Percentiles rank a stretch among this genome's conserved stretches.
These are phyloP conservation scores for Chymomyza costata DNA, from an alignment of 1,140 invertebrate genomes.

Conservation along the genomic window DNA sequence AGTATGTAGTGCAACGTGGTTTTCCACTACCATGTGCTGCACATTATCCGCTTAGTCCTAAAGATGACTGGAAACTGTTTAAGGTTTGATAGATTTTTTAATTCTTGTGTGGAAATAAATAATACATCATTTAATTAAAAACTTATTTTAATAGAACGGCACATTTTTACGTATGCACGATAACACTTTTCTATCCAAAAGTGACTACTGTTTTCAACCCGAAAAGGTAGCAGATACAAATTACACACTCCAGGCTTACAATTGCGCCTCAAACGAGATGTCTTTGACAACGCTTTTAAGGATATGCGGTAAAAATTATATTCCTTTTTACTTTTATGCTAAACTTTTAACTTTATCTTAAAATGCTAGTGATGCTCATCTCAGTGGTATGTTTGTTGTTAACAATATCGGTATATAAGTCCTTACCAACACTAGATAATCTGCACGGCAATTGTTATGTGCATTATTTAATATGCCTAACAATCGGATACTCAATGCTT, in stretches of 20 bases:
- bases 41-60: constrained; percentile 9
- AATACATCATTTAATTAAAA: too few relatives aligned
- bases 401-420: constrained; percentile 82
- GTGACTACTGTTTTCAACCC: constrained; percentile 20
- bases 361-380: constrained; percentile 78
- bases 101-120: too few relatives aligned
- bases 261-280: too few relatives aligned
- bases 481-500: constrained; percentile 79
- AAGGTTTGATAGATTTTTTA: constrained; percentile 10
- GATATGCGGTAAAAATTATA: too few relatives aligned
- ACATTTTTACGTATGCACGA: constrained; percentile 6
- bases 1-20: constrained; percentile 13
- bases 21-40: constrained; percentile 14
- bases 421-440: constrained; percentile 81
- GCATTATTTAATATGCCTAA: constrained; percentile 80
- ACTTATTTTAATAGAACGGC: constrained; percentile 26
- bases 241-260: not conserved
- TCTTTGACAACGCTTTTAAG: too few relatives aligned
- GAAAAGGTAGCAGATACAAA: not conserved
- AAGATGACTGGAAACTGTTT: constrained; percentile 26
- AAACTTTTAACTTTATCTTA: too few relatives aligned
- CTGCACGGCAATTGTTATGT: constrained; percentile 83
- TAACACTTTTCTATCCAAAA: not conserved
- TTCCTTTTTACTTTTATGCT: too few relatives aligned
- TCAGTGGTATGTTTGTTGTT: constrained; percentile 81